phyloP scores from a whole-genome alignment of 2,797 vertebrate species.

The Cyclopterus lumpus region DNA sequence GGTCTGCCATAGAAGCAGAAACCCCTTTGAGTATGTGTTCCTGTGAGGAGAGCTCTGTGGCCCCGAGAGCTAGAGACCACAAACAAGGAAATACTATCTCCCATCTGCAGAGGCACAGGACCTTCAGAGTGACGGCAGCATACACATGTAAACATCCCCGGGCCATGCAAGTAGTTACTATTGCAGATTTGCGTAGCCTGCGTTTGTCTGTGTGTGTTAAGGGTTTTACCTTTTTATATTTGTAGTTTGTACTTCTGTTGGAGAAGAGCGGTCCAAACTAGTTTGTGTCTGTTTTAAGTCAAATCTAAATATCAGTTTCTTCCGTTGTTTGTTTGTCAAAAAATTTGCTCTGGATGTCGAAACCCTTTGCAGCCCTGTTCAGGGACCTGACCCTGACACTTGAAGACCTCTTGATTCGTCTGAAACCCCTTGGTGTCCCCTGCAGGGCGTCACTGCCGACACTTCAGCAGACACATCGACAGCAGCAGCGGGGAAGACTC shows the following conservation, averaged over 20 bases:
- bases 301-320: background rate
- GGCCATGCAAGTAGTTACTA: too few species aligned
- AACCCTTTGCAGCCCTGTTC: background rate
- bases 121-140: conserved; percentile 6
- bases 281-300: background rate
- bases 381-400: background rate
- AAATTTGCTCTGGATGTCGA: background rate
- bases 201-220: background rate
- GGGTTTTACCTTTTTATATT: background rate
- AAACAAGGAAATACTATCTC: too few species aligned
- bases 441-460: conserved; percentile 46
- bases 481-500: conserved; percentile 47
- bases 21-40: background rate
- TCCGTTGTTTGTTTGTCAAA: too few species aligned
- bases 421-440: background rate
- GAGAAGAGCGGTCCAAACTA: background rate
- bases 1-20: too few species aligned
- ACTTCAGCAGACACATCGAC: conserved; percentile 21
- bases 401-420: background rate
- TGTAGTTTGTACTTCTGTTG: background rate
- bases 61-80: too few species aligned
- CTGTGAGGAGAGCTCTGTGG: background rate
- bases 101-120: too few species aligned
- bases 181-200: background rate
- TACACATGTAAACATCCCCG: conserved; percentile 1